Percentiles rank a stretch among this genome's conserved stretches.
Conservation (phyloP, 2,888 invertebrate genomes). For the Uloborus plumipes region DNA sequence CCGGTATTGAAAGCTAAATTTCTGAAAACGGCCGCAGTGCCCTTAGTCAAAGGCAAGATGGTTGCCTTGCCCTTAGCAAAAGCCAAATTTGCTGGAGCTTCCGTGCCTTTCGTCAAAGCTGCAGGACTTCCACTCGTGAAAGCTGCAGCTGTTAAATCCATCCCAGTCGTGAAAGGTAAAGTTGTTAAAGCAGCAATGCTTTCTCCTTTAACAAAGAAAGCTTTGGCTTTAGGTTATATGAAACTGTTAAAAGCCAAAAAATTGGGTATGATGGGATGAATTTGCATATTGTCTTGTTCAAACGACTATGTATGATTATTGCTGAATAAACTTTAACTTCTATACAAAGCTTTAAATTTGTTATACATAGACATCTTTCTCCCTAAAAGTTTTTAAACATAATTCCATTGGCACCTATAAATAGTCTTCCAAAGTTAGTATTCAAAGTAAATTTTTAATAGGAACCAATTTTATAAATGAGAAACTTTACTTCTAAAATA, state of each 20-base stretch:
- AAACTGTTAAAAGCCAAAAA: slow-evolving; percentile 56
- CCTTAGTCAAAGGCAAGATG: background rate
- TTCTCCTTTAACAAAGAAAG: slow-evolving; percentile 54
- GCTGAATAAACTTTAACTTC: background rate
- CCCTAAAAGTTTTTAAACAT: too few relatives aligned
- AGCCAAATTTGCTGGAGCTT: slow-evolving; percentile 12
- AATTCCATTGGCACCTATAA: too few relatives aligned
- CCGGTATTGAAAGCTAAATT: background rate
- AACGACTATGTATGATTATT: background rate
- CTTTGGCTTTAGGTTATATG: slow-evolving; percentile 45
- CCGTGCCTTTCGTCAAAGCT: slow-evolving; percentile 17
- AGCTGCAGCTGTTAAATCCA: background rate
- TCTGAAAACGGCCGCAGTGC: background rate
- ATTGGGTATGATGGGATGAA: slow-evolving; percentile 40
- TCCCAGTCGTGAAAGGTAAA: slow-evolving; percentile 22
- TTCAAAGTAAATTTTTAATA: too few relatives aligned
- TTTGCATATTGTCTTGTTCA: too few relatives aligned
- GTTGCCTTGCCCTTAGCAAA: slow-evolving; percentile 19
- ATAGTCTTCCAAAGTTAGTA: too few relatives aligned
- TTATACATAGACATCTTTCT: background rate
- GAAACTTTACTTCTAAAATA: too few relatives aligned
- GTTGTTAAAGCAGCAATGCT: slow-evolving; percentile 27
- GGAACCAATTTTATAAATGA: too few relatives aligned
- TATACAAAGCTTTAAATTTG: background rate
- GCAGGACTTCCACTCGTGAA: slow-evolving; percentile 16